Conservation (phyloP, 2,888 invertebrate genomes). For the Lithophane leautieri region DNA sequence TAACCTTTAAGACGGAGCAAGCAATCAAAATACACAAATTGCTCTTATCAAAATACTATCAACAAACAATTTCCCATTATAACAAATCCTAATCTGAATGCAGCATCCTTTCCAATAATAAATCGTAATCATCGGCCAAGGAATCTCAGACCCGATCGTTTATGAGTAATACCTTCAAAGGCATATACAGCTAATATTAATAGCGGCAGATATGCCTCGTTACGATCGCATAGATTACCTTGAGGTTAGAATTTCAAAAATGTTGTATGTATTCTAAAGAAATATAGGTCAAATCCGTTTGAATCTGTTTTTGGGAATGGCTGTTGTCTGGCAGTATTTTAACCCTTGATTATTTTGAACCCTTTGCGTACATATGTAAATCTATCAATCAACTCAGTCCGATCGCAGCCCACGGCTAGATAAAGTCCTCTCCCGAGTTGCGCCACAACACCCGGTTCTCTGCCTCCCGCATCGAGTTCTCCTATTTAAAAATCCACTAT, state of each 20-base stretch:
- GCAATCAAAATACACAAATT: not conserved
- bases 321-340: not conserved
- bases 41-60: not conserved
- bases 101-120: conserved; percentile 68
- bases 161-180: conserved; percentile 58
- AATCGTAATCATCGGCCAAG: conserved; percentile 72
- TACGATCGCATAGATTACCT: conserved; percentile 24
- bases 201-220: conserved; percentile 36
- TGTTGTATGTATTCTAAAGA: conserved; percentile 10
- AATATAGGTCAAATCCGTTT: conserved; percentile 28
- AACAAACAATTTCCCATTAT: not conserved
- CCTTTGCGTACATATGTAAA: not conserved
- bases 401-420: not conserved
- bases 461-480: too few relatives aligned
- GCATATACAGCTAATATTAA: conserved; percentile 49
- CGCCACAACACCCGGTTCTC: not conserved
- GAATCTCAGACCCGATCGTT: conserved; percentile 66
- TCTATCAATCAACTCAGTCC: not conserved
- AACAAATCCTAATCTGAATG: conserved; percentile 25
- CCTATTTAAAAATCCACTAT: not conserved
- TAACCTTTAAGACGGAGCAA: not conserved
- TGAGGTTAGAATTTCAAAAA: conserved; percentile 36
- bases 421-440: not conserved
- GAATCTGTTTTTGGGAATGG: not conserved
- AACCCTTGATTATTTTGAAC: not conserved